Evolutionary conservation across 1,140 invertebrate genomes (phyloP).

Genomic region (Tetramorium parvispinum): DNA sequence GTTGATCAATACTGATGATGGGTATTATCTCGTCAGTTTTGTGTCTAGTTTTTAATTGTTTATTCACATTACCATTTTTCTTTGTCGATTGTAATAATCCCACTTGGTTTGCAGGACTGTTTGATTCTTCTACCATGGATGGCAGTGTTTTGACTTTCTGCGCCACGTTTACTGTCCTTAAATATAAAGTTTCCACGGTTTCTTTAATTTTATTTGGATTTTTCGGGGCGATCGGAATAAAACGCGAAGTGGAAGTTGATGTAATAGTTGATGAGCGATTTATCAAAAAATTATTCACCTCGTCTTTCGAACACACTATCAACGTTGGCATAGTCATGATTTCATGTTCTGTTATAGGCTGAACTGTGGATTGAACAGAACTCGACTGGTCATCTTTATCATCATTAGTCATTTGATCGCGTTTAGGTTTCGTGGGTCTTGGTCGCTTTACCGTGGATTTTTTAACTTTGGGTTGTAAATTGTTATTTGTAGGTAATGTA

Average conservation of each 20-base stretch:
- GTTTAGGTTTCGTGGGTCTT: slow-evolving; percentile 48
- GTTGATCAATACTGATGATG: neutral
- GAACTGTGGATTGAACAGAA: neutral
- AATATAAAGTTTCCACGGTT: slow-evolving; percentile 66
- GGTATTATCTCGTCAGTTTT: slow-evolving; percentile 12
- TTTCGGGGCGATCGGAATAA: slow-evolving; percentile 80
- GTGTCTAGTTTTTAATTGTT: neutral
- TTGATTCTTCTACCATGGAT: neutral
- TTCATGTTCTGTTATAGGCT: slow-evolving; percentile 53
- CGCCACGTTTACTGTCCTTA: slow-evolving; percentile 76
- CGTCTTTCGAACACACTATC: slow-evolving; percentile 79
- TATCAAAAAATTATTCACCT: slow-evolving; percentile 64
- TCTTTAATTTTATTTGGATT: slow-evolving; percentile 10
- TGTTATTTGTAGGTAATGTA: neutral
- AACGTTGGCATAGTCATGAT: slow-evolving; percentile 78
- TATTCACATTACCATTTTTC: neutral
- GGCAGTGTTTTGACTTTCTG: slow-evolving; percentile 49
- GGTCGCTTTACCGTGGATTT: slow-evolving; percentile 58
- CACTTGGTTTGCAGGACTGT: neutral
- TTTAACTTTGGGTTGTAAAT: slow-evolving; percentile 45
- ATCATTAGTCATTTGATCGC: neutral
- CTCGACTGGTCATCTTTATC: neutral
- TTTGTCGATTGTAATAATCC: neutral
- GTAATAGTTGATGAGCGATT: slow-evolving; percentile 41
- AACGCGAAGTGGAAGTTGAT: slow-evolving; percentile 61